phyloP scores from a whole-genome alignment of 2,113 vertebrate genomes.

The Megatriorchis doriae region DNA sequence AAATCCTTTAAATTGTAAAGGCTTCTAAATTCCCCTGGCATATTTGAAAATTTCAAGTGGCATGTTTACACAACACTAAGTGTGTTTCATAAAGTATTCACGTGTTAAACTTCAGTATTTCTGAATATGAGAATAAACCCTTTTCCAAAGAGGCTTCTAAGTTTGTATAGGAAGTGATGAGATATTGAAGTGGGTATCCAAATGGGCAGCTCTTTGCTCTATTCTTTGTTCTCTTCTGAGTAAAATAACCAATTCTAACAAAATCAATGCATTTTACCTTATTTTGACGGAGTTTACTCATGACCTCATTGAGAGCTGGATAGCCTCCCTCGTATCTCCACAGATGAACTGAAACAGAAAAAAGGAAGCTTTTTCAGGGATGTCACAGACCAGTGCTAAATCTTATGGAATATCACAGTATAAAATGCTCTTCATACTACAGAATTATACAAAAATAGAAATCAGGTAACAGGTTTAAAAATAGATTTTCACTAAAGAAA shows the following conservation, averaged over 20 bases:
- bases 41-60: neutral
- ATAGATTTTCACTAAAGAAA: neutral
- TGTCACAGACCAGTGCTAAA: neutral
- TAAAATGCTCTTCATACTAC: neutral
- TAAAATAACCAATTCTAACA: neutral
- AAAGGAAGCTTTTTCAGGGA: neutral
- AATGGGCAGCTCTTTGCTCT: neutral
- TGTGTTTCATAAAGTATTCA: neutral
- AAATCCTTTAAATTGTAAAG: neutral
- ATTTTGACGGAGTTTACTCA: slow-evolving; percentile 93
- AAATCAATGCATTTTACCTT: slow-evolving; percentile 75
- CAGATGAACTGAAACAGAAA: slow-evolving; percentile 89
- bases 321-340: slow-evolving; percentile 98
- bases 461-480: neutral
- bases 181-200: neutral
- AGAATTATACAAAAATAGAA: neutral
- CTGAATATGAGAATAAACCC: neutral
- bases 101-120: neutral
- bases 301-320: slow-evolving; percentile 97
- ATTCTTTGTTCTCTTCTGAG: neutral
- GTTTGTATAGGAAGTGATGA: neutral
- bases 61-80: neutral
- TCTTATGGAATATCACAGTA: neutral
- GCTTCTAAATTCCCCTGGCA: neutral
- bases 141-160: neutral